Evolutionary conservation across 2,888 invertebrate genomes (phyloP).

Genomic region (Listrodromus nycthemerus): DNA sequence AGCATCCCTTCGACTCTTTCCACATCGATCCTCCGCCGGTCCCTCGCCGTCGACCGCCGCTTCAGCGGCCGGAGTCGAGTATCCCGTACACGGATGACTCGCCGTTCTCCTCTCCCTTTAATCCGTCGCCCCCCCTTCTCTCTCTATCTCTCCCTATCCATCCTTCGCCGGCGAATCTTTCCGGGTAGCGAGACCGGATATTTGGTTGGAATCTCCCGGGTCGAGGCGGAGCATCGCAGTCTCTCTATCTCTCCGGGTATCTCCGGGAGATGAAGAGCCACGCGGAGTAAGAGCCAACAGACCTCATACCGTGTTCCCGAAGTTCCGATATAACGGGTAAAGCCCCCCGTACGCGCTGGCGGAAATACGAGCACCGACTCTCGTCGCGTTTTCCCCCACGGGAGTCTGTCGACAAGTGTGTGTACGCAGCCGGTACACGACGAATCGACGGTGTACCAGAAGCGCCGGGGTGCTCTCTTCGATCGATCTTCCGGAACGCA

Average conservation of each 20-base stretch:
- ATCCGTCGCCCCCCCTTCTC: slow-evolving; percentile 27
- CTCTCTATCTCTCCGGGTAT: slow-evolving; percentile 18
- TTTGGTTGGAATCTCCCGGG: slow-evolving; percentile 64
- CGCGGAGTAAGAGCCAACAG: slow-evolving; percentile 38
- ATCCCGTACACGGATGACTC: slow-evolving; percentile 53
- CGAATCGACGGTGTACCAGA: slow-evolving; percentile 7
- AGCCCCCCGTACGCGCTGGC: background rate
- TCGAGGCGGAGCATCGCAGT: slow-evolving; percentile 35
- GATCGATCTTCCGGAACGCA: slow-evolving; percentile 9
- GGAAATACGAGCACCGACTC: slow-evolving; percentile 36
- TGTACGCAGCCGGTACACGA: background rate
- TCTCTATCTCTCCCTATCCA: slow-evolving; percentile 30
- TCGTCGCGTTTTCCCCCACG: slow-evolving; percentile 3
- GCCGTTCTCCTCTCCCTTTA: slow-evolving; percentile 12
- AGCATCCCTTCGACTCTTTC: slow-evolving; percentile 56
- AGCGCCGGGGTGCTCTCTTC: background rate
- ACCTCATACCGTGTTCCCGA: slow-evolving; percentile 31
- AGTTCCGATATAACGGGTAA: slow-evolving; percentile 32
- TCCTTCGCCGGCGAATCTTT: slow-evolving; percentile 46
- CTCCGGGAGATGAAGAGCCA: background rate
- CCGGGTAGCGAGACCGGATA: slow-evolving; percentile 58
- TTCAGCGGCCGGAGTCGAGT: slow-evolving; percentile 43
- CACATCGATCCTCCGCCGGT: slow-evolving; percentile 69
- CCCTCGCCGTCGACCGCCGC: slow-evolving; percentile 55
- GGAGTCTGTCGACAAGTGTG: slow-evolving; percentile 16